Evolutionary conservation across 2,113 vertebrate species (phyloP).

Genomic region (Cyphomyrus plagiostoma): DNA sequence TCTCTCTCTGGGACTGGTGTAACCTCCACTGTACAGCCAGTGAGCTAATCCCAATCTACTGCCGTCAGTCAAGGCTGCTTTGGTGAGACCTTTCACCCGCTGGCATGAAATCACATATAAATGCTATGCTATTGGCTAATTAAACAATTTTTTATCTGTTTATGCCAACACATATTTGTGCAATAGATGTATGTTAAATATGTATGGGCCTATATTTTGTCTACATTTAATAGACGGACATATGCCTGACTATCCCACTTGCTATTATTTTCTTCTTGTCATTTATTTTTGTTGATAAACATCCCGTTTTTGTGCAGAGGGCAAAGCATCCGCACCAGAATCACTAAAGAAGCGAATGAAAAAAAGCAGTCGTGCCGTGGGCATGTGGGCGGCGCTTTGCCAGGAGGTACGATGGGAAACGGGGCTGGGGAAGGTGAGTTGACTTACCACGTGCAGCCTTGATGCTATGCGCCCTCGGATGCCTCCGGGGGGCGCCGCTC

Average conservation of each 20-base stretch:
- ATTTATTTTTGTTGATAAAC: background rate
- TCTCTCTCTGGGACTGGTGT: background rate
- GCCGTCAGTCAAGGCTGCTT: background rate
- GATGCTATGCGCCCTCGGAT: background rate
- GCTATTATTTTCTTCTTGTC: background rate
- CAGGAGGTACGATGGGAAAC: background rate
- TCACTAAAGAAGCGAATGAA: background rate
- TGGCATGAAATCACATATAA: background rate
- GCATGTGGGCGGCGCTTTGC: background rate
- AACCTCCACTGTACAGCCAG: background rate
- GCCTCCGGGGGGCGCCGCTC: background rate
- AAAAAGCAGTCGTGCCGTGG: background rate
- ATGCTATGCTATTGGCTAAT: background rate
- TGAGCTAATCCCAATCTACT: background rate
- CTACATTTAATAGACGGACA: background rate
- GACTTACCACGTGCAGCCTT: background rate
- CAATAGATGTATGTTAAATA: background rate
- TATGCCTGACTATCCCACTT: background rate
- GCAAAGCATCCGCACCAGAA: background rate
- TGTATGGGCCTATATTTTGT: background rate
- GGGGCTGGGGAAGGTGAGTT: background rate
- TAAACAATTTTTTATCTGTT: background rate
- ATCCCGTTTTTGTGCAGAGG: background rate
- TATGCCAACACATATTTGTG: background rate
- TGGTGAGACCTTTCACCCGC: background rate